A percentile compares a stretch with the other conserved stretches of the same genome.
Conservation (phyloP, 1,140 invertebrate genomes). For the Saccostrea cuccullata region DNA sequence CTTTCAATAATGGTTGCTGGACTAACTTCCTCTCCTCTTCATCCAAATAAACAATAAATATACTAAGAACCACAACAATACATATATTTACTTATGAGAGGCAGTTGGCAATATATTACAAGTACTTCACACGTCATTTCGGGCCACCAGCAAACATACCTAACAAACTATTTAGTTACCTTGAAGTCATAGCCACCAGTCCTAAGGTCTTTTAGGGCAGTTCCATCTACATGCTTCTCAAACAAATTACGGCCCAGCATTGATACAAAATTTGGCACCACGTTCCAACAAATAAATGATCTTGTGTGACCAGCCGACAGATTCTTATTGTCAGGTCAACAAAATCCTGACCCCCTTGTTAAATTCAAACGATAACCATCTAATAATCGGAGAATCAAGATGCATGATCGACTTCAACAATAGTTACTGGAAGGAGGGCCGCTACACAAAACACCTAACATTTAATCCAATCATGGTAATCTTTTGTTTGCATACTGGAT, state of each 20-base stretch:
- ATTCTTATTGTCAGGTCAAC: slow-evolving; percentile 4
- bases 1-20: neutral
- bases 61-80: too few species aligned
- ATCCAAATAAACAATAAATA: neutral
- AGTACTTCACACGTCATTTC: slow-evolving; percentile 4
- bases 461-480: slow-evolving; percentile 21
- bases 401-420: slow-evolving; percentile 14
- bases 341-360: slow-evolving; percentile 7
- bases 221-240: slow-evolving; percentile 15
- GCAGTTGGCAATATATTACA: neutral
- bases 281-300: slow-evolving; percentile 15
- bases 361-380: slow-evolving; percentile 13
- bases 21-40: neutral
- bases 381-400: slow-evolving; percentile 29
- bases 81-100: neutral
- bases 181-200: slow-evolving; percentile 28
- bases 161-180: neutral
- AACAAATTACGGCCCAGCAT: slow-evolving; percentile 5
- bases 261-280: slow-evolving; percentile 35
- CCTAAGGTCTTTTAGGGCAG: slow-evolving; percentile 24
- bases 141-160: neutral
- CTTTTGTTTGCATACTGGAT: neutral
- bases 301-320: slow-evolving; percentile 7
- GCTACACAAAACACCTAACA: slow-evolving; percentile 27
- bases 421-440: neutral